A percentile compares a stretch with the other conserved stretches of the same genome.
Conservation (phyloP, 2,113 vertebrate genomes). For the Callithrix jacchus region DNA sequence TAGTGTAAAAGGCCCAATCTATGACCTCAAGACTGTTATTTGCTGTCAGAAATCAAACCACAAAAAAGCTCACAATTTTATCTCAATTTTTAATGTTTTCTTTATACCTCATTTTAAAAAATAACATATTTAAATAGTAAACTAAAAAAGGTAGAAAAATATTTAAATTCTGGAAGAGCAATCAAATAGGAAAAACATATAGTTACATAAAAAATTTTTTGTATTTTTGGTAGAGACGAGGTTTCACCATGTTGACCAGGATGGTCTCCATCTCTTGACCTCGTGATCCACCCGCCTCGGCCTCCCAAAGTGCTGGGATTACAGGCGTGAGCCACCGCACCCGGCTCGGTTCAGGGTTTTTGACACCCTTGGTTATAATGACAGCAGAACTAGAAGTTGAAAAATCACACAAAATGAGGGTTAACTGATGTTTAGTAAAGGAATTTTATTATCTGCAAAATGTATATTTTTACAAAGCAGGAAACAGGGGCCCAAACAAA, state of each 20-base stretch:
- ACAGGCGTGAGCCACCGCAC: too few species aligned
- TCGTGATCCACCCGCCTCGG: too few species aligned
- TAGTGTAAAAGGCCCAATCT: neutral
- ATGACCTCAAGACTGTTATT: neutral
- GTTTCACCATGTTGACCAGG: too few species aligned
- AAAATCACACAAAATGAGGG: neutral
- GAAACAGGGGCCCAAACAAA: neutral
- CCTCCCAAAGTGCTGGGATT: too few species aligned
- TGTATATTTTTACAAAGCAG: neutral
- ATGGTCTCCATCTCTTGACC: too few species aligned
- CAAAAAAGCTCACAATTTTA: neutral
- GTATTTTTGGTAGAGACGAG: too few species aligned
- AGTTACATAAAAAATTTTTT: neutral
- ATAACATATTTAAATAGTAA: neutral
- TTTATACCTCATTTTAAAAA: neutral
- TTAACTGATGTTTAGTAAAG: neutral
- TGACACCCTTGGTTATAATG: neutral
- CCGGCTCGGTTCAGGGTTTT: neutral
- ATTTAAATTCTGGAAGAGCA: neutral
- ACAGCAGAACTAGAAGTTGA: neutral
- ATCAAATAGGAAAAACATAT: neutral
- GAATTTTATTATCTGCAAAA: neutral
- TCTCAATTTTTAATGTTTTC: neutral
- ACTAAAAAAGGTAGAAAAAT: neutral
- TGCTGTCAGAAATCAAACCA: neutral